A percentile compares a stretch with the other conserved stretches of the same genome.
Evolutionary conservation across 2,797 vertebrate species (phyloP).

Genomic region (Lerista edwardsae): DNA sequence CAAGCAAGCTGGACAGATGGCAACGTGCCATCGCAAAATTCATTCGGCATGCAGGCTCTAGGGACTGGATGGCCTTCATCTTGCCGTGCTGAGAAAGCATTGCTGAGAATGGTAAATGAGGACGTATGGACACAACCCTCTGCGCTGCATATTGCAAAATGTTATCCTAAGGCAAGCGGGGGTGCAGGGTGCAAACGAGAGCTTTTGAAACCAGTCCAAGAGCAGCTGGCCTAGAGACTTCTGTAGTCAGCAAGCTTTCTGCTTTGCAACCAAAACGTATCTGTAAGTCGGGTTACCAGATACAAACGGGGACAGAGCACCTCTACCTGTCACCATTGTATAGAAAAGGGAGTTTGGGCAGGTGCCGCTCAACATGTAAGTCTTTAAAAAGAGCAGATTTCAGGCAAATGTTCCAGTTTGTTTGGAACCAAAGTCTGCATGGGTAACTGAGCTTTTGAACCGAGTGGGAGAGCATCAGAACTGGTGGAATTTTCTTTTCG

Average conservation of each 20-base stretch:
- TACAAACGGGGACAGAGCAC: too few relatives aligned
- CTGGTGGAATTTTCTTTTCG: not conserved
- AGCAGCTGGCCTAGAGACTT: constrained; percentile 26
- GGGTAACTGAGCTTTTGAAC: not conserved
- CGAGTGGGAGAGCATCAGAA: not conserved
- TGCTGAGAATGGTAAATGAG: constrained; percentile 32
- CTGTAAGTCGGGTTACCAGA: not conserved
- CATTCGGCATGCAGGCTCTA: not conserved
- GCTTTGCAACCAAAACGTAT: not conserved
- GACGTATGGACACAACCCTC: constrained; percentile 28
- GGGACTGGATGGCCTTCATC: not conserved
- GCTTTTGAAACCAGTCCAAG: constrained; percentile 10
- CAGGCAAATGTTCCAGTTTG: not conserved
- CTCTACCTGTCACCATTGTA: too few relatives aligned
- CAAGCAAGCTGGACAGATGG: not conserved
- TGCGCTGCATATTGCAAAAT: constrained; percentile 12
- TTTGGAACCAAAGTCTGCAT: not conserved
- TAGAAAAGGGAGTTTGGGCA: too few relatives aligned
- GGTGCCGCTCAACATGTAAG: too few relatives aligned
- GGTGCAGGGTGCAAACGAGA: constrained; percentile 9
- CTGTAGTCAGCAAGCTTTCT: not conserved
- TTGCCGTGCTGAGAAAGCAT: constrained; percentile 1
- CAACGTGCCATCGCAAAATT: constrained; percentile 4
- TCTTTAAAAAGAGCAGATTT: too few relatives aligned
- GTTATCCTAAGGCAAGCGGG: not conserved